These are phyloP conservation scores for Scopus umbretta DNA, from an alignment of 2,113 vertebrate species.

Conservation along the genomic window DNA sequence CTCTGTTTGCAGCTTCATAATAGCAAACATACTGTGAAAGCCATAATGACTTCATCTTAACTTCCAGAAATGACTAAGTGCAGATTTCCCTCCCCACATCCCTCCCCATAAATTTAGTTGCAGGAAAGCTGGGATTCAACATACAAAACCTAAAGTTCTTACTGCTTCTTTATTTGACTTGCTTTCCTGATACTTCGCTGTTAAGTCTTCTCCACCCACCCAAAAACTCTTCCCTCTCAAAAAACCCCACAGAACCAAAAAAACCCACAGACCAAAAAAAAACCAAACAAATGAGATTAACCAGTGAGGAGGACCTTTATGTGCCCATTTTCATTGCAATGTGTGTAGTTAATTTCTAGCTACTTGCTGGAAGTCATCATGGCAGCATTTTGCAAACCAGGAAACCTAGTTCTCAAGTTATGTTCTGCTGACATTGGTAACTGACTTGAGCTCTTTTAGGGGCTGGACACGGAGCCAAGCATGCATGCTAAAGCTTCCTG, in stretches of 20 bases:
- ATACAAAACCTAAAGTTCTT: background rate
- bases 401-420: background rate
- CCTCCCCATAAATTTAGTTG: background rate
- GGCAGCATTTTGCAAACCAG: background rate
- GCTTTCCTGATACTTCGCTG: background rate
- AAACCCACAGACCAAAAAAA: too few relatives aligned
- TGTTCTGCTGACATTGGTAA: background rate
- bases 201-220: background rate
- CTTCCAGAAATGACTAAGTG: conserved; percentile 21
- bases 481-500: background rate
- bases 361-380: background rate
- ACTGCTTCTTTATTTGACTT: background rate
- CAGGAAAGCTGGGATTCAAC: background rate
- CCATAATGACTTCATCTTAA: background rate
- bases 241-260: background rate
- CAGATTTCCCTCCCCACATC: background rate
- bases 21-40: background rate
- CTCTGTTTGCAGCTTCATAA: conserved; percentile 15
- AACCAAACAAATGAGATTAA: background rate
- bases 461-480: background rate
- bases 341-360: background rate
- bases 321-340: background rate
- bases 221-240: background rate
- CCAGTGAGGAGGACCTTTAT: background rate
- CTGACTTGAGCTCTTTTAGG: background rate